Percentiles rank a stretch among this genome's conserved stretches.
phyloP scores from a whole-genome alignment of 2,113 vertebrate species.

The Cygnus atratus region DNA sequence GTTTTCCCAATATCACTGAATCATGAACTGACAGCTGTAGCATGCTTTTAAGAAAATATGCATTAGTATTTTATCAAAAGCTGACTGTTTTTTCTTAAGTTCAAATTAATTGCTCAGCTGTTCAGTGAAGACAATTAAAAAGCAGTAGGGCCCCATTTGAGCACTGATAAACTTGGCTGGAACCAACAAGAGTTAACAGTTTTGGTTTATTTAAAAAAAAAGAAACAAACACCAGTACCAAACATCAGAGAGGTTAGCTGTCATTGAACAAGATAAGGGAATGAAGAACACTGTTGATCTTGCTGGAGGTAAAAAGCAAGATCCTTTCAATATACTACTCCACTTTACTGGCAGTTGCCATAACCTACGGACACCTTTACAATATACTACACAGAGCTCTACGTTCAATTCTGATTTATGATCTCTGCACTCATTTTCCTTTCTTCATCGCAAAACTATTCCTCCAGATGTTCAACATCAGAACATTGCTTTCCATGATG shows the following conservation, averaged over 20 bases:
- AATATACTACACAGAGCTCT: background rate
- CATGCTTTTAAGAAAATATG: background rate
- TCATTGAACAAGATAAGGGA: background rate
- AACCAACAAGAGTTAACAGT: background rate
- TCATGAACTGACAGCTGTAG: background rate
- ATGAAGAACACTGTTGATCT: background rate
- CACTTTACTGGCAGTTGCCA: background rate
- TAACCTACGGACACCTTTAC: background rate
- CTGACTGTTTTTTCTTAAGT: background rate
- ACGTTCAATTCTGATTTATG: background rate
- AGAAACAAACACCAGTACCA: background rate
- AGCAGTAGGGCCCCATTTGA: background rate
- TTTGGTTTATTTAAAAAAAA: background rate
- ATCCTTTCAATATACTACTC: background rate
- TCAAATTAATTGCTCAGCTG: background rate
- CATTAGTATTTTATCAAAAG: background rate
- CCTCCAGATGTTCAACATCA: background rate
- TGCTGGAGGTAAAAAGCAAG: background rate
- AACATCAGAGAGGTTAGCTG: background rate
- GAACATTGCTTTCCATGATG: background rate
- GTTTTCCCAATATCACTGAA: background rate
- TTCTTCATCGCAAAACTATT: background rate
- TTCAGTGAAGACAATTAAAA: background rate
- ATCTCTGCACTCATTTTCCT: background rate
- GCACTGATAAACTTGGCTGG: background rate